Conservation (phyloP, 2,888 invertebrate genomes). For the Xestoiulus laeticollis region DNA sequence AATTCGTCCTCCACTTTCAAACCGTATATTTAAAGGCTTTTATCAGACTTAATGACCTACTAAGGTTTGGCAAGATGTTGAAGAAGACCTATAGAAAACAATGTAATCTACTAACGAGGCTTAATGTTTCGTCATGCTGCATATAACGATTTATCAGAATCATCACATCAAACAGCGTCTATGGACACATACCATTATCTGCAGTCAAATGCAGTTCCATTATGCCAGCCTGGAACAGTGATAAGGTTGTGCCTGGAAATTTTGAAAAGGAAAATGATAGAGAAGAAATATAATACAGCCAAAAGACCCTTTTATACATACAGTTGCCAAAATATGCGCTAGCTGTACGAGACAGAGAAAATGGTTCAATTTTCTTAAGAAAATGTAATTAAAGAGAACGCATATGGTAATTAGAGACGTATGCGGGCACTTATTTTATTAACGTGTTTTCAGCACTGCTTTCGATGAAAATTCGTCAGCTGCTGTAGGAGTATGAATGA, state of each 20-base stretch:
- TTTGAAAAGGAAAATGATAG: conserved; percentile 15
- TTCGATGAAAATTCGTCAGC: not conserved
- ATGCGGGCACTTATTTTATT: conserved; percentile 18
- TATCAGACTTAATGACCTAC: conserved; percentile 22
- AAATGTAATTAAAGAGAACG: conserved; percentile 27
- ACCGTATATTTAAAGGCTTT: conserved; percentile 11
- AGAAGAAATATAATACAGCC: conserved; percentile 9
- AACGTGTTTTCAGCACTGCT: conserved; percentile 28
- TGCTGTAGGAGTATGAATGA: not conserved
- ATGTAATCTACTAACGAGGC: not conserved
- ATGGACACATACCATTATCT: not conserved
- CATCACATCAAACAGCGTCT: conserved; percentile 15
- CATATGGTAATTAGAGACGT: not conserved
- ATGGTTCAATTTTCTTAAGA: conserved; percentile 25
- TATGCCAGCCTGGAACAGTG: not conserved
- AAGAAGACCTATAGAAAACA: not conserved
- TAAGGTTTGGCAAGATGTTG: not conserved
- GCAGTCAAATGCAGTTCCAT: not conserved
- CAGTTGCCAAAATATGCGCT: no score
- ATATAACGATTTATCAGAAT: conserved; percentile 35
- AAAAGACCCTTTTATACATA: not conserved
- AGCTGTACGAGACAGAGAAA: not conserved
- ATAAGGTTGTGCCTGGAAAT: not conserved
- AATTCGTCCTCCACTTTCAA: conserved; percentile 15
- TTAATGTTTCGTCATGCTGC: conserved; percentile 31